phyloP scores from a whole-genome alignment of 2,888 invertebrate genomes.

The Phalangium opilio region DNA sequence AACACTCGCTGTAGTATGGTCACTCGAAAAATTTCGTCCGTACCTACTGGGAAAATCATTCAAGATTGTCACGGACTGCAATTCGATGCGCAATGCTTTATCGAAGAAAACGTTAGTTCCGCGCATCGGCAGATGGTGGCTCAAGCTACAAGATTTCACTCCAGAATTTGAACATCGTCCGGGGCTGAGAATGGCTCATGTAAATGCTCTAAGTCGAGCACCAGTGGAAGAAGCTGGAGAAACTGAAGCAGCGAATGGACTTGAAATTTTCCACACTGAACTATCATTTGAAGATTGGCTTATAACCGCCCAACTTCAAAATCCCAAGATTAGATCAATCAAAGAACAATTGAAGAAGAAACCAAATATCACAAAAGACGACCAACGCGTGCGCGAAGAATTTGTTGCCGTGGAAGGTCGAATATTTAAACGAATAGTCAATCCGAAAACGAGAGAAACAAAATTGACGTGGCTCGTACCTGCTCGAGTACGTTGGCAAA shows the following conservation, averaged over 20 bases:
- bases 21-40: constrained; percentile 5
- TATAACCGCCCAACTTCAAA: neutral
- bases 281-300: neutral
- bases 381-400: neutral
- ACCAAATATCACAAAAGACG: neutral
- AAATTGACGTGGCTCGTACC: neutral
- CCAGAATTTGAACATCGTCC: constrained; percentile 3
- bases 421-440: neutral
- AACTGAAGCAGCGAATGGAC: neutral
- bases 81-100: neutral
- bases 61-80: constrained; percentile 3
- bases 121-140: constrained; percentile 2
- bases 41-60: constrained; percentile 2
- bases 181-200: constrained; percentile 6
- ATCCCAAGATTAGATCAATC: neutral
- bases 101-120: neutral
- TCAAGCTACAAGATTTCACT: constrained; percentile 3
- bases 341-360: neutral
- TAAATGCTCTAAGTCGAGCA: constrained; percentile 5
- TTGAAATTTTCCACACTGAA: neutral
- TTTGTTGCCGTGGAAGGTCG: neutral
- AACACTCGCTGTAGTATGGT: constrained; percentile 4
- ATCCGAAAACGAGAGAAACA: neutral
- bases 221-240: constrained; percentile 1
- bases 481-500: neutral